Conservation (phyloP, 2,113 vertebrate species). For the Sinocyclocheilus anophthalmus region DNA sequence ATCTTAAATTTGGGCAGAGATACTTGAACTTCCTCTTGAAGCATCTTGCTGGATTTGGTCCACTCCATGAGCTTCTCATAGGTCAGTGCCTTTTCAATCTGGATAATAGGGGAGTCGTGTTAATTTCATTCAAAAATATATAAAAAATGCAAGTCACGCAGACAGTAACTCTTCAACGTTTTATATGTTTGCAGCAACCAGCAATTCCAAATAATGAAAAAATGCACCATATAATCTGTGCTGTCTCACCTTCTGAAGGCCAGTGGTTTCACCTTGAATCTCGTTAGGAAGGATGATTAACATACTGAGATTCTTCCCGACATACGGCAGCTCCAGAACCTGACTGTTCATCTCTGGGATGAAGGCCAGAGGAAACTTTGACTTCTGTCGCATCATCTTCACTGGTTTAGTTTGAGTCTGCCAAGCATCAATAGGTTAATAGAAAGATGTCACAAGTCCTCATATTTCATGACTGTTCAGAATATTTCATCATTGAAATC, state of each 20-base stretch:
- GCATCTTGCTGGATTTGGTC: constrained; percentile 72
- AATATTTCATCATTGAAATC: neutral
- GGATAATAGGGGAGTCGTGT: neutral
- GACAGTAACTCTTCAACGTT: no score
- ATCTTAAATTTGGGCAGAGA: constrained; percentile 77
- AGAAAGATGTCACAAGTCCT: neutral
- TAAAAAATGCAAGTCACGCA: no score
- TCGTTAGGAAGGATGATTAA: constrained; percentile 86
- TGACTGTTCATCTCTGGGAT: constrained; percentile 76
- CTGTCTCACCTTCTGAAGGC: constrained; percentile 84
- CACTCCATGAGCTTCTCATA: constrained; percentile 74
- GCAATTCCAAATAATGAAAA: no score
- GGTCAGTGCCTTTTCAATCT: constrained; percentile 79
- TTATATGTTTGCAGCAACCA: no score
- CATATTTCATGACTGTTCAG: neutral
- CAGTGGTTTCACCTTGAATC: constrained; percentile 81
- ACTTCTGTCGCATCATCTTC: constrained; percentile 85
- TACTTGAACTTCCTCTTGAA: constrained; percentile 65
- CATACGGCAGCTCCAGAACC: constrained; percentile 90
- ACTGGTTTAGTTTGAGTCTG: constrained; percentile 84
- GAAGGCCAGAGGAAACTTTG: constrained; percentile 73
- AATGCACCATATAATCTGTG: neutral
- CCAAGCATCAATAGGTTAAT: constrained; percentile 31
- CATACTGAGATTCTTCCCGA: constrained; percentile 90
- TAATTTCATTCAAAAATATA: neutral